Percentiles rank a stretch among this genome's conserved stretches.
These are phyloP conservation scores for Chlorodrepanis virens DNA, from an alignment of 2,113 vertebrate genomes.

Conservation along the genomic window DNA sequence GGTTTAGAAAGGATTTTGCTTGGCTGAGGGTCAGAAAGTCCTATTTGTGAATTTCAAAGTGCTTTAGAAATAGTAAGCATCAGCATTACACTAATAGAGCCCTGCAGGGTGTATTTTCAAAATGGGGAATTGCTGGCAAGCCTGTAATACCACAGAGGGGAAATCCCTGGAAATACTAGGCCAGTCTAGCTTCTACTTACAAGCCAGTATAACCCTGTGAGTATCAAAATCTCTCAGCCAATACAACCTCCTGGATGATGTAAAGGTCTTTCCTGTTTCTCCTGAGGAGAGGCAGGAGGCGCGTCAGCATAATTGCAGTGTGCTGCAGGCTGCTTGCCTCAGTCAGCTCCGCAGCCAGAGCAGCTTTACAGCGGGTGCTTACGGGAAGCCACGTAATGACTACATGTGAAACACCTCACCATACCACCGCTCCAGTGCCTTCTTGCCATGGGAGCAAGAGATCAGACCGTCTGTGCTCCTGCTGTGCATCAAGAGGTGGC, in stretches of 20 bases:
- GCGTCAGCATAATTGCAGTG: not conserved
- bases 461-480: not conserved
- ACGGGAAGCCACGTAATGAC: not conserved
- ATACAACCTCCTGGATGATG: not conserved
- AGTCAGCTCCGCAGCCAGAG: not conserved
- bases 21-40: not conserved
- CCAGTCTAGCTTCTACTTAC: not conserved
- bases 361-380: not conserved
- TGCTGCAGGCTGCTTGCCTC: not conserved
- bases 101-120: conserved; percentile 14
- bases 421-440: accelerated
- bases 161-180: conserved; percentile 31
- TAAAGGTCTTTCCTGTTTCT: conserved; percentile 34
- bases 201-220: not conserved
- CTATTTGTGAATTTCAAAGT: not conserved
- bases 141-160: not conserved
- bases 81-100: not conserved
- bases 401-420: not conserved
- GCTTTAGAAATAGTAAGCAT: not conserved
- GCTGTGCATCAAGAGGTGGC: not conserved
- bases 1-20: not conserved
- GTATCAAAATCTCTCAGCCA: not conserved
- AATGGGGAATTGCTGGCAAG: not conserved
- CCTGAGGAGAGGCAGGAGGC: not conserved
- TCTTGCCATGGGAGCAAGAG: not conserved